Evolutionary conservation across 2,888 invertebrate genomes (phyloP), one percentile per base, ranked within the genome.

Genomic region (Zaprionus obscuricornis): DNA sequence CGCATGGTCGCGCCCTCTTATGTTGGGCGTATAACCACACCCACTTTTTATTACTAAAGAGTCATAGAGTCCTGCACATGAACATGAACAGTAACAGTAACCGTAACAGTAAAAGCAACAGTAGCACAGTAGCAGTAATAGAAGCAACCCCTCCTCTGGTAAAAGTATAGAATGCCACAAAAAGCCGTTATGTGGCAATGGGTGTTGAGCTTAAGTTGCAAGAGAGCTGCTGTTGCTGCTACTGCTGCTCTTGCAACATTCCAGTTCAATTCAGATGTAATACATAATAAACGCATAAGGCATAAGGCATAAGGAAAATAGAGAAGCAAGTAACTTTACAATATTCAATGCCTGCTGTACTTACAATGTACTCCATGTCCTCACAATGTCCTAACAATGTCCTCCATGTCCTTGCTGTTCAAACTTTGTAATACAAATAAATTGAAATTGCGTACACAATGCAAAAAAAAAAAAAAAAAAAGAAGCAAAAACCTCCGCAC

Each of bases 11-110:
- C 64, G 51, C 55, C n/a, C 63, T 62, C 42, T 31, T 47, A 26
- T 60, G 55, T 45, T 62, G 69, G 69, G 70, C 69, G 65, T 58
- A 50, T 67, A 78, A 86, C 86, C 86, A 86, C 88, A 64, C 86
- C 85, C 67, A 56, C 74, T 76, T 29, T 47, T 34, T 11, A 18
- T 16, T 24, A 3, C 60, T 64, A 36, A 45, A 50, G 55, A 72
- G 76, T 66, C 54, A 49, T 39, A 47, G 29, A 52, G 14, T 31
- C 8, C 27, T 8, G 45, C 51, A 37, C 37, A 54, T 42, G 47
- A 47, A 29, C 42, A 47, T 31, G 29, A 31, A 34, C 14, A 34
- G 11, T 33, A 11, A 5, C 33, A 33, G 13, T 10, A 11, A 5
- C 33, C 11, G 33, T 14, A 7, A 7, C 7, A 16, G 17, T 20